Conservation (phyloP, 2,113 vertebrate species). For the Redunca redunca region DNA sequence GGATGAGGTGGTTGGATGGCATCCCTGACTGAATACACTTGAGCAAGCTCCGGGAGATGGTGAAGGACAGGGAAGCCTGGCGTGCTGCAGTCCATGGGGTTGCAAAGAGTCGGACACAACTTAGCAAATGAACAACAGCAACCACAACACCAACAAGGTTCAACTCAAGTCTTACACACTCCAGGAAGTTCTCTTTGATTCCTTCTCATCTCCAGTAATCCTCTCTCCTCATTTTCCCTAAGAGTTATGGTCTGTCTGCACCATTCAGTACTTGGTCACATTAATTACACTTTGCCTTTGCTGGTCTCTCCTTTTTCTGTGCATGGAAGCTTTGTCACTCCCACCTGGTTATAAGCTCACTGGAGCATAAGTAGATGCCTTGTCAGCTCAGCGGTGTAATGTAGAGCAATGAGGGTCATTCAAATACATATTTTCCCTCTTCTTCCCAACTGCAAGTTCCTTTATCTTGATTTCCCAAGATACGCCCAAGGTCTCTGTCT, state of each 20-base stretch:
- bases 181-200: background rate
- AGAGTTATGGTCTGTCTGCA: background rate
- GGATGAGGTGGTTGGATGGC: background rate
- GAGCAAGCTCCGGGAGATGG: background rate
- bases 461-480: background rate
- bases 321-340: background rate
- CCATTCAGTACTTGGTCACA: background rate
- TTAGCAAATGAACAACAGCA: background rate
- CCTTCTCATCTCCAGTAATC: background rate
- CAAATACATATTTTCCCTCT: accelerated
- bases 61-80: background rate
- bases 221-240: background rate
- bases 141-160: background rate
- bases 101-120: background rate
- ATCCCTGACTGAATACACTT: background rate
- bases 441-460: background rate
- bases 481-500: background rate
- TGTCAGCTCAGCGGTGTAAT: background rate
- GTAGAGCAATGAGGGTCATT: background rate
- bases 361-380: background rate
- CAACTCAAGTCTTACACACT: background rate
- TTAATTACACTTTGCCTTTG: too few relatives aligned
- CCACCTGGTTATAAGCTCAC: background rate
- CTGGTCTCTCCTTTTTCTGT: background rate
- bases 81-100: background rate